phyloP scores from a whole-genome alignment of 1,140 invertebrate genomes.

The Laodelphax striatellus region DNA sequence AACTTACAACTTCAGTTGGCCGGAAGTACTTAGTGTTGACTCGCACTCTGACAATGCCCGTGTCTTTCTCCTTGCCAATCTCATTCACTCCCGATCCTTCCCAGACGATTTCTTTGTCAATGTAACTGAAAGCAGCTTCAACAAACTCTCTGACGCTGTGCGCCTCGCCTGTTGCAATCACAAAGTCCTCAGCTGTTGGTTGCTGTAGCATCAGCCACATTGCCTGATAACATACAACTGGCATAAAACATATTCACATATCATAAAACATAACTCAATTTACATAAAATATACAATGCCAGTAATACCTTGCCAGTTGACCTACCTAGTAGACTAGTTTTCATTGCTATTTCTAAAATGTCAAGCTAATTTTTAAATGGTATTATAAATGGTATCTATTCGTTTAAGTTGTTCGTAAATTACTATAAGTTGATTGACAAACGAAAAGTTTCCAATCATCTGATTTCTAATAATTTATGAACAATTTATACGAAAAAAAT shows the following conservation, averaged over 20 bases:
- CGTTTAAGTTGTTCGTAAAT: no score
- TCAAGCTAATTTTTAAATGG: no score
- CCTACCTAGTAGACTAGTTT: no score
- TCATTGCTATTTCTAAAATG: no score
- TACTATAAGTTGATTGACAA: no score
- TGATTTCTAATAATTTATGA: no score
- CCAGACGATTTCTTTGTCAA: slow-evolving; percentile 69
- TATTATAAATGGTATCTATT: no score
- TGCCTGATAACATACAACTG: slow-evolving; percentile 45
- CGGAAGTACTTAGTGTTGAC: slow-evolving; percentile 93
- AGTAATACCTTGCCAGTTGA: no score
- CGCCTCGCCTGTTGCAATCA: slow-evolving; percentile 90
- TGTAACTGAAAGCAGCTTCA: slow-evolving; percentile 73
- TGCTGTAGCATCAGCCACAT: slow-evolving; percentile 99
- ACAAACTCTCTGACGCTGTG: slow-evolving; percentile 97
- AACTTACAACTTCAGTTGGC: slow-evolving; percentile 92
- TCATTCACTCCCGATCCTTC: slow-evolving; percentile 75
- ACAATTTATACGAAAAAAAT: no score
- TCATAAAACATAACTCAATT: slow-evolving; percentile 13
- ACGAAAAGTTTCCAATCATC: no score
- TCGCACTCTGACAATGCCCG: slow-evolving; percentile 69
- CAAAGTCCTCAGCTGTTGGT: slow-evolving; percentile 86
- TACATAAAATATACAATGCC: no score
- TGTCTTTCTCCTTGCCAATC: slow-evolving; percentile 73
- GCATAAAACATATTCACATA: no score